phyloP scores from a whole-genome alignment of 1,140 invertebrate species.

The Micrasema longulum region DNA sequence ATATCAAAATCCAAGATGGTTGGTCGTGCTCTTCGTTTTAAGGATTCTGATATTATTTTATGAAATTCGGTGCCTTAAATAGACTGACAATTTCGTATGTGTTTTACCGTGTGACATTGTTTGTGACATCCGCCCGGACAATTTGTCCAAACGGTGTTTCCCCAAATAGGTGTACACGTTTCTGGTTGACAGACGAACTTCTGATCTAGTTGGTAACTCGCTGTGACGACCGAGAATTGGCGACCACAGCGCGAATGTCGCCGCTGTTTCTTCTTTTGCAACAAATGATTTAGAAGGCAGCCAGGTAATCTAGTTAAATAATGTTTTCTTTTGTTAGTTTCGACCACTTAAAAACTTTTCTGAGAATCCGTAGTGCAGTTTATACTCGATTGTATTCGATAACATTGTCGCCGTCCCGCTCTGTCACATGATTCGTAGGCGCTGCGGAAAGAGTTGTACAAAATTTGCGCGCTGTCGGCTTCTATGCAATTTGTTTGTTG shows the following conservation, averaged over 20 bases:
- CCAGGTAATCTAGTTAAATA: conserved; percentile 6
- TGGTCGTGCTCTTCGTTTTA: conserved; percentile 24
- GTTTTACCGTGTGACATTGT: no score
- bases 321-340: conserved; percentile 25
- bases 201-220: conserved; percentile 28
- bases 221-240: conserved; percentile 17
- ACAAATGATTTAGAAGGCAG: conserved; percentile 28
- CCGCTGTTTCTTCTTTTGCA: neutral
- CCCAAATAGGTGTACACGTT: no score
- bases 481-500: conserved; percentile 41
- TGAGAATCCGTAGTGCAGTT: conserved; percentile 25
- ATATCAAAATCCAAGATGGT: conserved; percentile 37
- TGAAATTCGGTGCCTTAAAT: conserved; percentile 35
- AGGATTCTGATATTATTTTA: conserved; percentile 31
- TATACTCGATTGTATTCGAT: no score
- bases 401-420: conserved; percentile 2
- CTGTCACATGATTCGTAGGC: neutral
- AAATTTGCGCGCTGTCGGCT: neutral
- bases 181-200: conserved; percentile 21
- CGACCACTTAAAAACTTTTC: conserved; percentile 35
- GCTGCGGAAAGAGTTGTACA: neutral
- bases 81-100: conserved; percentile 43
- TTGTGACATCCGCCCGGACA: no score
- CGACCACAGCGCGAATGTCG: conserved; percentile 8
- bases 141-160: no score